These are phyloP conservation scores for Heliconius nattereri DNA, from an alignment of 1,140 invertebrate genomes.

Conservation along the genomic window DNA sequence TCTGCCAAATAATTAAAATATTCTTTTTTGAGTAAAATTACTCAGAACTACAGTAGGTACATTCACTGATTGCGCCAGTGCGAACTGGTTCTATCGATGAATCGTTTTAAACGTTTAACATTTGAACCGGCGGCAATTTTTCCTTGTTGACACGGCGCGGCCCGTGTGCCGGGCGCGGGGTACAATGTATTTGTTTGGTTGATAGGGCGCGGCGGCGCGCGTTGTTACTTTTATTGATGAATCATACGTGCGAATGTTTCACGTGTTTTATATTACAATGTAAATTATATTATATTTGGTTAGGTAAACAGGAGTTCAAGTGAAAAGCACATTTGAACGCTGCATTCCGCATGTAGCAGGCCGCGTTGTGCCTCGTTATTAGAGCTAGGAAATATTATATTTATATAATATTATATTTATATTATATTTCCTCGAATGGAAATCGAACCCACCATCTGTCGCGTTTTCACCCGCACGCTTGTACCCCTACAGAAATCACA, in stretches of 20 bases:
- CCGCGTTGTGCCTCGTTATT: too few species aligned
- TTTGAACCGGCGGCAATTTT: constrained; percentile 43
- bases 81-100: constrained; percentile 24
- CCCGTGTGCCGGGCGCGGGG: constrained; percentile 2
- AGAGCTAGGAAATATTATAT: too few species aligned
- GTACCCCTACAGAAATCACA: too few species aligned
- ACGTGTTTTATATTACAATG: not conserved
- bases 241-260: constrained; percentile 6
- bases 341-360: too few species aligned
- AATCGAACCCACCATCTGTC: too few species aligned
- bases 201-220: constrained; percentile 11
- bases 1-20: too few species aligned
- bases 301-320: too few species aligned
- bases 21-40: too few species aligned
- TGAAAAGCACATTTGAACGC: too few species aligned
- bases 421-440: too few species aligned
- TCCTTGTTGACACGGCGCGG: constrained; percentile 38
- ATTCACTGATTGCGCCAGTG: not conserved
- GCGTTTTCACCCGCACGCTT: too few species aligned
- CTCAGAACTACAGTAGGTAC: not conserved
- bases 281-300: not conserved
- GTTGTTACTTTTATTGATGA: constrained; percentile 14
- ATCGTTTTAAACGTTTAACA: constrained; percentile 52
- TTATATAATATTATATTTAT: too few species aligned
- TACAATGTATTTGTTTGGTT: constrained; percentile 39